Evolutionary conservation across 2,888 invertebrate species (phyloP).

Genomic region (Napeogenes inachia): DNA sequence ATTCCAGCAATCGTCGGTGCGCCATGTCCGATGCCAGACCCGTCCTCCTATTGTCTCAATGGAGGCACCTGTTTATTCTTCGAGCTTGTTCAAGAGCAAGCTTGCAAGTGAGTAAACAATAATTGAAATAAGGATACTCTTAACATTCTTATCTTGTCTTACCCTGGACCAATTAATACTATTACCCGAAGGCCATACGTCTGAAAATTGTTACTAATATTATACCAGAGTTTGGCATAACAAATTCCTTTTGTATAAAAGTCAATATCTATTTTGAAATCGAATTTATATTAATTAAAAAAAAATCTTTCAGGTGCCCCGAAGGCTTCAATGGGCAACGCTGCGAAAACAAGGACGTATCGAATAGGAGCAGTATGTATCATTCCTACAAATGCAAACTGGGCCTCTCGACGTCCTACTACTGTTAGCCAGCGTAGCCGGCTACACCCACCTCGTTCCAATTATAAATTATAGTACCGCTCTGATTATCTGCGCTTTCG

Average conservation of each 20-base stretch:
- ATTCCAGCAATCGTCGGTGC: conserved; percentile 53
- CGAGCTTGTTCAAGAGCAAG: conserved; percentile 86
- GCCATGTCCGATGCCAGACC: conserved; percentile 81
- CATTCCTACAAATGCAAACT: conserved; percentile 86
- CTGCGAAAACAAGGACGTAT: conserved; percentile 88
- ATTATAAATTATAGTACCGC: conserved; percentile 50
- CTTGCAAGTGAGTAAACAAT: conserved; percentile 86
- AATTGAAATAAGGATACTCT: too few species aligned
- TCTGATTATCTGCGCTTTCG: conserved; percentile 42
- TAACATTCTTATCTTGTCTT: too few species aligned
- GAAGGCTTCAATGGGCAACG: conserved; percentile 88
- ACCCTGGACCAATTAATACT: too few species aligned
- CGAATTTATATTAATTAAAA: too few species aligned
- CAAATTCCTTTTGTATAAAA: too few species aligned
- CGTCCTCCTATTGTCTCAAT: conserved; percentile 88
- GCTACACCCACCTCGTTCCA: conserved; percentile 65
- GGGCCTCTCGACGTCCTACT: conserved; percentile 86
- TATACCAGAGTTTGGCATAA: too few species aligned
- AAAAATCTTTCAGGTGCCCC: conserved; percentile 81
- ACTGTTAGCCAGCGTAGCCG: conserved; percentile 79
- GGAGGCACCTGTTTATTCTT: conserved; percentile 91
- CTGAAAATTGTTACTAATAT: too few species aligned
- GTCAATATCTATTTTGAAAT: too few species aligned
- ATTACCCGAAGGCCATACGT: too few species aligned
- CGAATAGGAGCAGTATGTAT: conserved; percentile 87